Base-by-base conservation (phyloP, 2,888 invertebrate genomes). In the Xestoiulus laeticollis region DNA sequence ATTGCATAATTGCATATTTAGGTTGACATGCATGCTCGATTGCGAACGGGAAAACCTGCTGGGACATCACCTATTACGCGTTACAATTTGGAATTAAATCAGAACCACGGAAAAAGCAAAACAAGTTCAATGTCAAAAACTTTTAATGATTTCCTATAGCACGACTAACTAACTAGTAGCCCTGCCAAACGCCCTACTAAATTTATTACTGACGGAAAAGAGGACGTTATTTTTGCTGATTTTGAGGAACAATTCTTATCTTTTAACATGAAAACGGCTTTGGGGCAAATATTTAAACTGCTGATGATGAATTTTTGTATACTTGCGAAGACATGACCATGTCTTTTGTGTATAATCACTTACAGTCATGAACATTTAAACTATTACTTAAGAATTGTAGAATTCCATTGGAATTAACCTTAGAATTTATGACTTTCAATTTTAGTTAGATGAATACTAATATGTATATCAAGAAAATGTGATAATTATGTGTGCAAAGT, bases 141-240 rank as follows among this genome's bases (percentile, higher is more conserved):
- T n/a, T 22, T 22, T 59, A 59, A 59, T 59, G n/a, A 59, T 59
- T 59, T 59, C 59, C 59, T 59, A n/a, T n/a, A 59, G 59, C 59
- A 59, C 59, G 59, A 59, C 22, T 59, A 59, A 59, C 22, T 59
- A 59, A 59, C 59, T n/a, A 59, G 59, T 22, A 59, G 59, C n/a
- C 22, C 59, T 59, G 59, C 59, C 59, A 59, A 22, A 59, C 59
- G 22, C n/a, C n/a, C n/a, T 59, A n/a, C n/a, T 6, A n/a, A 59
- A 59, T 59, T 59, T 59, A 59, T 59, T 59, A 59, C 59, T 22
- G 59, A 5, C 10, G 59, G 22, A 22, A 59, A 59, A 59, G 59
- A n/a, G n/a, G 48, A 19, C 48, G 14, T 19, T 1, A 22, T 4
- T 8, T 59, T 59, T 59, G 59, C 59, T 59, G 22, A 59, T 59